phyloP scores from a whole-genome alignment of 2,888 invertebrate species.

The Cryptus viduatorius region DNA sequence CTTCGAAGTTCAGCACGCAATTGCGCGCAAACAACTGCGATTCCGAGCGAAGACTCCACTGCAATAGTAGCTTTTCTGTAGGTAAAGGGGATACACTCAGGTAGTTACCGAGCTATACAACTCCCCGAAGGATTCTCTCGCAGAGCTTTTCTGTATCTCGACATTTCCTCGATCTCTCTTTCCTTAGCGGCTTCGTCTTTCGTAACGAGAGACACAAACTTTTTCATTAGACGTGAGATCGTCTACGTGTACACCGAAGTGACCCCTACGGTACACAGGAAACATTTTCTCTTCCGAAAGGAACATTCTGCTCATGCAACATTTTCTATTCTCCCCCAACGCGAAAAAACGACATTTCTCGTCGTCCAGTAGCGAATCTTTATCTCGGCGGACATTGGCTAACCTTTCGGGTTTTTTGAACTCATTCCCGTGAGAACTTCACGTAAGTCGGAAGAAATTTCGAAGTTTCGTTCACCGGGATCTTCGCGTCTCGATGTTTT shows the following conservation, averaged over 20 bases:
- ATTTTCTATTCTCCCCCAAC: too few relatives aligned
- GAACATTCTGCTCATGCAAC: too few relatives aligned
- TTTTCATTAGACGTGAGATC: constrained; percentile 26
- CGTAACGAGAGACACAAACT: constrained; percentile 25
- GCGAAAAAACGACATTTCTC: too few relatives aligned
- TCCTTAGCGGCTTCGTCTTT: not conserved
- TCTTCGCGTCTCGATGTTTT: too few relatives aligned
- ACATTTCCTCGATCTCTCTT: not conserved
- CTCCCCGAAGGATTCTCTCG: not conserved
- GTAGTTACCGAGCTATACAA: too few relatives aligned
- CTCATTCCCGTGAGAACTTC: not conserved
- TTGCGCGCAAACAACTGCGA: constrained; percentile 13
- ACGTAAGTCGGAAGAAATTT: not conserved
- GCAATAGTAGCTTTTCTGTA: too few relatives aligned
- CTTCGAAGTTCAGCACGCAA: not conserved
- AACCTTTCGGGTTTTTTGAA: too few relatives aligned
- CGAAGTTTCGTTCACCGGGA: not conserved
- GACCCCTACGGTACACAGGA: not conserved
- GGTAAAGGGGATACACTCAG: too few relatives aligned
- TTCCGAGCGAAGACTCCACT: not conserved
- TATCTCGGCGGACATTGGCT: too few relatives aligned
- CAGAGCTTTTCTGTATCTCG: not conserved
- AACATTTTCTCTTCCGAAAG: too few relatives aligned
- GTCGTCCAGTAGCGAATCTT: too few relatives aligned
- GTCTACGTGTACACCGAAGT: not conserved